Evolutionary conservation across 2,797 vertebrate species (phyloP), one percentile per base, ranked within the genome.

Genomic region (Steatocranus sp.): DNA sequence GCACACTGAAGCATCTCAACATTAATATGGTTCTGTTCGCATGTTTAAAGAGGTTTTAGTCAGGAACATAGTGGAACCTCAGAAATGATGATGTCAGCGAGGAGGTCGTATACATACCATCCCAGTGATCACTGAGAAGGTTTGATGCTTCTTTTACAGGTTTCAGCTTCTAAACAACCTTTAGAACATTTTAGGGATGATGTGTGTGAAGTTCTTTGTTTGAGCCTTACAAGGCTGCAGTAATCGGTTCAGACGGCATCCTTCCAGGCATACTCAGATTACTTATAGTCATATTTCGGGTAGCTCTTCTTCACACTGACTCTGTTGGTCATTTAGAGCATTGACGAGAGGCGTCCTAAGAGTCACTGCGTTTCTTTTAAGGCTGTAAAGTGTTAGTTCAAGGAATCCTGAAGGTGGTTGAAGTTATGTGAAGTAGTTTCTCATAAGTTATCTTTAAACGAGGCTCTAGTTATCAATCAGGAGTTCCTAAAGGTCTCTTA

Each of bases 291-390:
- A 68, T 68, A 68, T 25, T 17, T 68, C 43, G 20, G 20, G 36
- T 4, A 58, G 54, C 18, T 63, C 32, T 43, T 43, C 36, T 17
- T 25, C 58, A 41, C 5, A 6, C 14, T 68, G 63, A 70, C 38
- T 27, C 23, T 11, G 23, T 18, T 70, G 63, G 63, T 70, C 63
- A 7, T 70, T 17, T 46, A 43, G 20, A 18, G 38, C 23, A 41
- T 46, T 0, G 66, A 0, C 0, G 9, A 27, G 38, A 12, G 3
- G 0, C 8, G 1, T 43, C 20, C 63, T 1, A 68, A 43, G 63
- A 68, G 63, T 27, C 36, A 25, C 14, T 43, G 63, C 9, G 3
- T 43, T 70, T 27, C 66, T 70, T n/a, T 27, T 12, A 46, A 70
- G 25, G 25, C 9, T 46, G 11, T 18, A 30, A 43, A 46, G 41